These are phyloP conservation scores for Podilymbus podiceps DNA, from an alignment of 2,113 vertebrate species.

Conservation along the genomic window DNA sequence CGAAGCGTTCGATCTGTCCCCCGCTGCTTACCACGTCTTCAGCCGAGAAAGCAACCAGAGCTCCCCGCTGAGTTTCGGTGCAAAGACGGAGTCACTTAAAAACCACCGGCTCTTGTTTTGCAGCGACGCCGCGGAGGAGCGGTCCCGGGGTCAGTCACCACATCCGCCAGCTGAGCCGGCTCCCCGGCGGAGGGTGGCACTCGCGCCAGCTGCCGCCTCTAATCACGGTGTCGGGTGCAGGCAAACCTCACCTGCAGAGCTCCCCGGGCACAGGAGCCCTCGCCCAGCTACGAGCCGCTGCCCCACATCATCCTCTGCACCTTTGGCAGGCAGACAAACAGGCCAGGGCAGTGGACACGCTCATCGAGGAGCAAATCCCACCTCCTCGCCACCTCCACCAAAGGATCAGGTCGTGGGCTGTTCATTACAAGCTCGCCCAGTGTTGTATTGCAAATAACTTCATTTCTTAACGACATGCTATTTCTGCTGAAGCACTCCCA, in stretches of 20 bases:
- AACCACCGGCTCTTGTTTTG: background rate
- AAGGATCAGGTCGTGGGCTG: background rate
- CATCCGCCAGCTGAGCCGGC: constrained; percentile 47
- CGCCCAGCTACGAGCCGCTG: fast-evolving
- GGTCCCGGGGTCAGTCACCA: background rate
- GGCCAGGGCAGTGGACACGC: background rate
- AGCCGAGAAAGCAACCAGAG: background rate
- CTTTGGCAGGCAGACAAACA: background rate
- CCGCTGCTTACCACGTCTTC: background rate
- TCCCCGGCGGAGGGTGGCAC: background rate
- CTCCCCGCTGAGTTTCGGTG: background rate
- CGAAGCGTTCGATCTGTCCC: fast-evolving
- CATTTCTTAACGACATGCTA: background rate
- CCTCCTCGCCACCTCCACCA: background rate
- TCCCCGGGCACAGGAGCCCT: background rate
- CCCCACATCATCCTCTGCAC: background rate
- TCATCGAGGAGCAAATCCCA: background rate
- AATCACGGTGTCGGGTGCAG: fast-evolving
- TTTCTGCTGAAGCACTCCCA: background rate
- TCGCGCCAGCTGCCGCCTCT: background rate
- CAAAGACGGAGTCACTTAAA: background rate
- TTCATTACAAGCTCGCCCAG: background rate
- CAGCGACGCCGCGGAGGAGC: background rate
- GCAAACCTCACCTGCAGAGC: background rate
- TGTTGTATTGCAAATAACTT: fast-evolving